phyloP scores from a whole-genome alignment of 2,888 invertebrate genomes.

The Stenchaetothrips biformis region DNA sequence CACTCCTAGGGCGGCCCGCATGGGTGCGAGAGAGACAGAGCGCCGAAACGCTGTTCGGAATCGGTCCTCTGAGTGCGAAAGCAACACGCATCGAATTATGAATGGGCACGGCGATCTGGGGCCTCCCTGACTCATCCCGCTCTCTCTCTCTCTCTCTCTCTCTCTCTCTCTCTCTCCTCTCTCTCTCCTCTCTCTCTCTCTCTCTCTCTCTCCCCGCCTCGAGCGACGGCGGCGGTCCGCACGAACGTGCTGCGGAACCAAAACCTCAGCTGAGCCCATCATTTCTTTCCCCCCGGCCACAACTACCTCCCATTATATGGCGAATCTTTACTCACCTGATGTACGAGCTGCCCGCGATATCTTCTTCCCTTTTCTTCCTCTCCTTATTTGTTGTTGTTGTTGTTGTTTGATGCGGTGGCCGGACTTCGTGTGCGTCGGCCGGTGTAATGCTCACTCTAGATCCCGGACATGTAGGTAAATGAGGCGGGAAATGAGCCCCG shows the following conservation, averaged over 20 bases:
- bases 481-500: too few relatives aligned
- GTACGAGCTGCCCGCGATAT: neutral
- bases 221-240: neutral
- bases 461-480: too few relatives aligned
- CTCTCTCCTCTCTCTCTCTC: constrained; percentile 1
- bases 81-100: neutral
- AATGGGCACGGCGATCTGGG: neutral
- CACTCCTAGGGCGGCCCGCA: neutral
- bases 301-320: constrained; percentile 18
- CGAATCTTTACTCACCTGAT: constrained; percentile 23
- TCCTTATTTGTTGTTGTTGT: too few relatives aligned
- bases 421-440: neutral
- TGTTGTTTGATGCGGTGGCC: neutral
- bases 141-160: neutral
- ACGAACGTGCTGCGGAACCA: too few relatives aligned
- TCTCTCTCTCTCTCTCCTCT: too few relatives aligned
- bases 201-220: neutral
- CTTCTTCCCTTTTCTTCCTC: too few relatives aligned
- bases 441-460: neutral
- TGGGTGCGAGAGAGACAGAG: neutral
- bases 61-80: neutral
- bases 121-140: neutral
- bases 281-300: constrained; percentile 9
- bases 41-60: neutral
- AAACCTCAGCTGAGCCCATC: constrained; percentile 13